Evolutionary conservation across 2,113 vertebrate genomes (phyloP).

Genomic region (Lagopus muta): DNA sequence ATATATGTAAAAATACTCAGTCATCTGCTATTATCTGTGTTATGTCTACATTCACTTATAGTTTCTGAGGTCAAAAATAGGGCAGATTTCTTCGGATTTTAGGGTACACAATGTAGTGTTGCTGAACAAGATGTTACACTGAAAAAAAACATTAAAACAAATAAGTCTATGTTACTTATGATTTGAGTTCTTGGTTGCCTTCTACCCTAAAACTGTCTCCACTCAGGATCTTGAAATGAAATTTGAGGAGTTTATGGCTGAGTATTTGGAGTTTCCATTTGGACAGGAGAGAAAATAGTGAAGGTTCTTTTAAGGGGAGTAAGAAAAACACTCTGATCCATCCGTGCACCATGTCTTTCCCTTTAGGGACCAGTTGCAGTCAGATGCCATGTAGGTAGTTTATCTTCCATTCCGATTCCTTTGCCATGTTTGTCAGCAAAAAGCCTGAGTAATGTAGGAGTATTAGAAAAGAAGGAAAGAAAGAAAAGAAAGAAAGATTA

Average conservation of each 20-base stretch:
- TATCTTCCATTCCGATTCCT: neutral
- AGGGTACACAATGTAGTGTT: neutral
- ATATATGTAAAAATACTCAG: conserved; percentile 26
- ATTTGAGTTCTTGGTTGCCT: neutral
- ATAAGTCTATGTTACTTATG: neutral
- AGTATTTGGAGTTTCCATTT: neutral
- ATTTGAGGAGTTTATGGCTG: neutral
- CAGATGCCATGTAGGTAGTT: neutral
- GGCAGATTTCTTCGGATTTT: conserved; percentile 40
- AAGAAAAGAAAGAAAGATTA: neutral
- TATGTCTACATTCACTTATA: conserved; percentile 52
- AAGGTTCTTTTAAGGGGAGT: rapidly evolving
- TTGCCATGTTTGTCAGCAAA: neutral
- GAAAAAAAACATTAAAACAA: conserved; percentile 1
- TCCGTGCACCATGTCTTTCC: neutral
- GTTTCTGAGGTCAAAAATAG: conserved; percentile 4
- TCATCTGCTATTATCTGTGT: neutral
- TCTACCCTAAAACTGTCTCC: neutral
- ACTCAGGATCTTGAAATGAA: neutral
- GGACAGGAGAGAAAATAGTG: neutral
- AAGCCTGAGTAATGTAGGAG: neutral
- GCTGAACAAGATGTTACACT: neutral
- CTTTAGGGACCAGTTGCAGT: neutral
- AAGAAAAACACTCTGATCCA: neutral
- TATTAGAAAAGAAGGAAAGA: neutral